phyloP scores from a whole-genome alignment of 2,113 vertebrate species.

The Uropsilus gracilis region DNA sequence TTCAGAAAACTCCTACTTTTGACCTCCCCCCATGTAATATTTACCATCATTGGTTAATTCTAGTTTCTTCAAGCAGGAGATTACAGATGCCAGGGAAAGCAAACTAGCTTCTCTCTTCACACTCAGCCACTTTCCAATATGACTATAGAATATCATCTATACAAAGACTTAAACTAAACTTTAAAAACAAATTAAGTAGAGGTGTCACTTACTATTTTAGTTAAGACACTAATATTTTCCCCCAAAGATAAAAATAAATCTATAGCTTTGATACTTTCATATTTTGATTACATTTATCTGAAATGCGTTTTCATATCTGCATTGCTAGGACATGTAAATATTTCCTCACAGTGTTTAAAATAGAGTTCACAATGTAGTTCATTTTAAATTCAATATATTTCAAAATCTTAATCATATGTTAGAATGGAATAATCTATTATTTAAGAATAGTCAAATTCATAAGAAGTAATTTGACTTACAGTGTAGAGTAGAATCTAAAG shows the following conservation, averaged over 20 bases:
- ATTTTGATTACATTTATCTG: not conserved
- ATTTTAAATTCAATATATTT: conserved; percentile 4
- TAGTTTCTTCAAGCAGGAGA: not conserved
- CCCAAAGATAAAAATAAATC: not conserved
- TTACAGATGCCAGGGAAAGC: not conserved
- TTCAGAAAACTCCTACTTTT: not conserved
- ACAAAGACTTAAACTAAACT: not conserved
- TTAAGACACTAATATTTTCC: not conserved
- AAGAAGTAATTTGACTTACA: conserved; percentile 25
- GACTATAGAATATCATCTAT: not conserved
- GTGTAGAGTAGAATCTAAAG: not conserved
- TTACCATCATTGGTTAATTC: not conserved
- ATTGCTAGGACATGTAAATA: not conserved
- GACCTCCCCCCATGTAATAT: not conserved
- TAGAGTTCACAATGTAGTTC: not conserved
- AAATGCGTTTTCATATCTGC: too few species aligned
- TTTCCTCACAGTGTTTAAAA: not conserved
- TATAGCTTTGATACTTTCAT: not conserved
- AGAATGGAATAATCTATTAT: conserved; percentile 6
- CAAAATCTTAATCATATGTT: conserved; percentile 14
- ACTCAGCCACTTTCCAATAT: not conserved
- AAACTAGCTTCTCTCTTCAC: not conserved
- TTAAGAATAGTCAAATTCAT: conserved; percentile 7
- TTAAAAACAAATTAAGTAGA: not conserved
- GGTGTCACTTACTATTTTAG: not conserved